Evolutionary conservation across 2,113 vertebrate genomes (phyloP).

Genomic region (Leucopternis melanops): DNA sequence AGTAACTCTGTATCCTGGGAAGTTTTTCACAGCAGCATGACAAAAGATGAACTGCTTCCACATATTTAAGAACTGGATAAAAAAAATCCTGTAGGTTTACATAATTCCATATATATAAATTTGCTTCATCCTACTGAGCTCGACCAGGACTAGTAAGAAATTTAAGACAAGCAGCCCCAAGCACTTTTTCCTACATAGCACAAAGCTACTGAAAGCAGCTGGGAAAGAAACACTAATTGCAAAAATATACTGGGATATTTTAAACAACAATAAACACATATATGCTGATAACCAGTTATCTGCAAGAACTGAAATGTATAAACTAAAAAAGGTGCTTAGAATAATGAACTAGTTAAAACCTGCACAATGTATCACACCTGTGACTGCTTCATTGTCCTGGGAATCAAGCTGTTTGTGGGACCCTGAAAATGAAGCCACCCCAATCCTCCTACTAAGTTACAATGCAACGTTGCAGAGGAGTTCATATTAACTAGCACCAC

Average conservation of each 20-base stretch:
- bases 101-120: neutral
- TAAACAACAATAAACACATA: neutral
- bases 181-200: neutral
- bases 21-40: constrained; percentile 17
- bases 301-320: neutral
- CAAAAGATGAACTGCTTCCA: constrained; percentile 40
- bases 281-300: neutral
- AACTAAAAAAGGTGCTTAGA: neutral
- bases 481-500: neutral
- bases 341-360: neutral
- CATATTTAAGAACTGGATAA: constrained; percentile 10
- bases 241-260: neutral
- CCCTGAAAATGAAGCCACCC: neutral
- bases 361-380: neutral
- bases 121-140: neutral
- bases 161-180: neutral
- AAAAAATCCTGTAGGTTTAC: constrained; percentile 15
- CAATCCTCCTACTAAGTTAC: neutral
- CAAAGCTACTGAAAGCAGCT: neutral
- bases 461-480: neutral
- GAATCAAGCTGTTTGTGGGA: neutral
- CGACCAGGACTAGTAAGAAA: neutral
- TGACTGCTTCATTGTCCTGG: neutral
- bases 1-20: constrained; percentile 33
- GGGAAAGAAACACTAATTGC: neutral